phyloP scores from a whole-genome alignment of 2,113 vertebrate species.

The Polypterus bichir region DNA sequence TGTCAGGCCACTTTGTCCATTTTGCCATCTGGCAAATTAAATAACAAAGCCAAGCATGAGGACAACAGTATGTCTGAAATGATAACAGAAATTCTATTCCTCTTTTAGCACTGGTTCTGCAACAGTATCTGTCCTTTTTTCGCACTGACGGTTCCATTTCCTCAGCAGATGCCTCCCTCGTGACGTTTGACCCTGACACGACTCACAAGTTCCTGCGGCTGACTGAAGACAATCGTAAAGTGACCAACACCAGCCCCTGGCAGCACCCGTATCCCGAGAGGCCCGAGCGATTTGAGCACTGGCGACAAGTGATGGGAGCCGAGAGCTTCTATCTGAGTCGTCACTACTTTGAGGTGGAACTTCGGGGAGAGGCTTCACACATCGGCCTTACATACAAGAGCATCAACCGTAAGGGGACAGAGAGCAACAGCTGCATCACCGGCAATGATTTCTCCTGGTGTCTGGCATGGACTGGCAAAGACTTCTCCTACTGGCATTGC shows the following conservation, averaged over 20 bases:
- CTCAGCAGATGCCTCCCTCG: conserved; percentile 35
- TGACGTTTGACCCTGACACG: conserved; percentile 41
- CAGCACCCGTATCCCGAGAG: conserved; percentile 55
- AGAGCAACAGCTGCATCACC: conserved; percentile 44
- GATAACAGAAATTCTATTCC: not conserved
- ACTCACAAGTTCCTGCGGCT: conserved; percentile 71
- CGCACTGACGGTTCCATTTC: not conserved
- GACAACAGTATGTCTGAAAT: too few species aligned
- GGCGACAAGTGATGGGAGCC: conserved; percentile 51
- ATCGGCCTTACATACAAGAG: conserved; percentile 51
- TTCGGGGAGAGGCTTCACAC: conserved; percentile 44
- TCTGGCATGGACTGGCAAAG: conserved; percentile 41
- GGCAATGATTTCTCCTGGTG: conserved; percentile 62
- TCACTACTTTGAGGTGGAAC: conserved; percentile 52
- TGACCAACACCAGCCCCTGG: conserved; percentile 56
- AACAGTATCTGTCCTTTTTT: not conserved
- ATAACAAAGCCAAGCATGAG: too few species aligned
- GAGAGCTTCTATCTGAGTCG: conserved; percentile 55
- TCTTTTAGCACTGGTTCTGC: not conserved
- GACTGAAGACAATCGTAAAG: conserved; percentile 54
- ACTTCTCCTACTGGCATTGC: conserved; percentile 52
- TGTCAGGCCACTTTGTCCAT: too few species aligned
- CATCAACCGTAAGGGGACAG: conserved; percentile 43
- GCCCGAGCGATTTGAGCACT: conserved; percentile 48
- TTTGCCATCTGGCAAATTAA: too few species aligned